Evolutionary conservation across 2,113 vertebrate species (phyloP).

Genomic region (Echinops telfairi): DNA sequence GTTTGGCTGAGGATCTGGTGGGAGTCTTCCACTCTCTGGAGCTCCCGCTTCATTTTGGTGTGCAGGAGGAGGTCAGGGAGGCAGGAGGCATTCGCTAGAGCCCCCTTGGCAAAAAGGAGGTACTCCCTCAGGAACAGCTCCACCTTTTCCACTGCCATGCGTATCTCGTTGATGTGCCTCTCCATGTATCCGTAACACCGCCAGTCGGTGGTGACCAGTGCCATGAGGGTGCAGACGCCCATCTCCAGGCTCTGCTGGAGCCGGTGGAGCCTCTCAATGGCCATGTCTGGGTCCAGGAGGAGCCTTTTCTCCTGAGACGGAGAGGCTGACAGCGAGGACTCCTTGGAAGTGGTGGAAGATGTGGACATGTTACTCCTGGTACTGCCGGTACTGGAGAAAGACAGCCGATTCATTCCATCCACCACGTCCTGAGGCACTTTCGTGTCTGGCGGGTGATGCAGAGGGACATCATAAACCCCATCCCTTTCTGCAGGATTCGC

Average conservation of each 20-base stretch:
- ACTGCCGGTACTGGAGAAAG: constrained; percentile 97
- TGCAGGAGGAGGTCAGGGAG: constrained; percentile 91
- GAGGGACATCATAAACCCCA: constrained; percentile 94
- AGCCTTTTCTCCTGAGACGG: constrained; percentile 88
- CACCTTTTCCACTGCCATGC: constrained; percentile 90
- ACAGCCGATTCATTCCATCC: constrained; percentile 95
- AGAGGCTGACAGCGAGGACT: constrained; percentile 90
- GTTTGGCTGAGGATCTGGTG: constrained; percentile 95
- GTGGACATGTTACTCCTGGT: constrained; percentile 98
- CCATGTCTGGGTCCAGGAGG: constrained; percentile 92
- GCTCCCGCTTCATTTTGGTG: constrained; percentile 92
- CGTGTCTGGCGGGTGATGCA: constrained; percentile 86
- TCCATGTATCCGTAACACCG: constrained; percentile 93
- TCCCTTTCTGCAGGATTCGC: constrained; percentile 82
- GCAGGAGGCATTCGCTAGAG: constrained; percentile 89
- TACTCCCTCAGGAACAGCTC: constrained; percentile 90
- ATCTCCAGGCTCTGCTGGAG: constrained; percentile 92
- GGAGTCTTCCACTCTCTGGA: constrained; percentile 95
- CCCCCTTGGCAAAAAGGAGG: constrained; percentile 91
- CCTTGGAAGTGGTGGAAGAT: constrained; percentile 93
- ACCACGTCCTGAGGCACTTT: constrained; percentile 89
- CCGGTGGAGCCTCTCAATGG: constrained; percentile 90
- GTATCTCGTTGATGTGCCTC: constrained; percentile 92
- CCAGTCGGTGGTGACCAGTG: constrained; percentile 91
- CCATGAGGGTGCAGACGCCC: constrained; percentile 88